These are phyloP conservation scores for Taxidea taxus DNA, from an alignment of 2,113 vertebrate species.

Conservation along the genomic window DNA sequence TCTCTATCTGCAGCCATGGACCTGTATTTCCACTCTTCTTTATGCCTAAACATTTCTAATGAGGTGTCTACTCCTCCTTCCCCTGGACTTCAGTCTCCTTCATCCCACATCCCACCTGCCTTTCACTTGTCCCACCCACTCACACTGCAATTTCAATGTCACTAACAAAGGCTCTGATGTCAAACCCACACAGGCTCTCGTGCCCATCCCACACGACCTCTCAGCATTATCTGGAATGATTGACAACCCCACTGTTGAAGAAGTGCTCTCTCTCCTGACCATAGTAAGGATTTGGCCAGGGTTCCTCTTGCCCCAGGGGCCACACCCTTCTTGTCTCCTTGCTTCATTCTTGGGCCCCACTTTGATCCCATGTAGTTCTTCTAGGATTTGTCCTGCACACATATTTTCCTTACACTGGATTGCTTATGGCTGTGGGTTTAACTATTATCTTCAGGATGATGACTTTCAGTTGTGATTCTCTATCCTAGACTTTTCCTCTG, in stretches of 20 bases:
- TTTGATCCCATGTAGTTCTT: not conserved
- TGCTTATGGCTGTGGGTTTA: not conserved
- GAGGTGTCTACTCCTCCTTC: too few relatives aligned
- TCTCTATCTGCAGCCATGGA: not conserved
- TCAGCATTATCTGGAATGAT: not conserved
- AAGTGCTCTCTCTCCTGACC: not conserved
- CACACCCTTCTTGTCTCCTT: too few relatives aligned
- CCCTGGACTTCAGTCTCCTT: not conserved
- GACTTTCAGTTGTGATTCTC: not conserved
- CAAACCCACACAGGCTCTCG: fast-evolving
- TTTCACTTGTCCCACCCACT: not conserved
- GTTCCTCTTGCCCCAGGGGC: not conserved
- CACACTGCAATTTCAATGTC: not conserved
- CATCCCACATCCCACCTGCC: not conserved
- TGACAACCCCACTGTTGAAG: not conserved
- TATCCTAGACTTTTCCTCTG: not conserved
- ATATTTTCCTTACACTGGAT: not conserved
- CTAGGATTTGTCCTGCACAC: not conserved
- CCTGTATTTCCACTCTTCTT: not conserved
- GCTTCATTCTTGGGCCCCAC: not conserved
- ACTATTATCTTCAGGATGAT: not conserved
- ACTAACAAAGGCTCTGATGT: not conserved
- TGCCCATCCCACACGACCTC: fast-evolving
- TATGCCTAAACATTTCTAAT: not conserved
- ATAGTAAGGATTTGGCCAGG: fast-evolving